Percentiles rank a stretch among this genome's conserved stretches.
Evolutionary conservation across 2,113 vertebrate species (phyloP).

Genomic region (Diglossa brunneiventris): DNA sequence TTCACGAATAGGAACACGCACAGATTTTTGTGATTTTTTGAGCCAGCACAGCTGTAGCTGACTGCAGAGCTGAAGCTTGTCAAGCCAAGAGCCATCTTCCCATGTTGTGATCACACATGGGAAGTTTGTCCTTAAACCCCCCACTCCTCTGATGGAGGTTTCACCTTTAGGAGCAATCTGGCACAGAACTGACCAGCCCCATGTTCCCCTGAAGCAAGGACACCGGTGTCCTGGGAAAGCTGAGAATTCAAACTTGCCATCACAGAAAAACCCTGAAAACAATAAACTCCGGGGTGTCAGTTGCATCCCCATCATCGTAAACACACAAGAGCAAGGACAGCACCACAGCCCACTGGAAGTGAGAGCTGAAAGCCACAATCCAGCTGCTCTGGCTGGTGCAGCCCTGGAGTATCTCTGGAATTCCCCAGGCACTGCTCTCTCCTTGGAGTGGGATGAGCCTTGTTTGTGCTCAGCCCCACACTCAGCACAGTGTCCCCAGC

Average conservation of each 20-base stretch:
- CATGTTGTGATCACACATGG: not conserved
- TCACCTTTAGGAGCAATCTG: not conserved
- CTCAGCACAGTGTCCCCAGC: not conserved
- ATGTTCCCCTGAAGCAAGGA: not conserved
- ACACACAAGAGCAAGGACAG: not conserved
- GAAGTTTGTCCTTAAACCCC: not conserved
- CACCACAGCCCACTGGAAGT: not conserved
- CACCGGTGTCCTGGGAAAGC: not conserved
- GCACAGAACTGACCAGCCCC: not conserved
- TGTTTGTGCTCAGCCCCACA: not conserved
- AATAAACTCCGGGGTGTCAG: not conserved
- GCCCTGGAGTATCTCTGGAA: not conserved
- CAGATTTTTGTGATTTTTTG: not conserved
- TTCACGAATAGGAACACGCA: not conserved
- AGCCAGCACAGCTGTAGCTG: not conserved
- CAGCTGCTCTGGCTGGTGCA: conserved; percentile 26
- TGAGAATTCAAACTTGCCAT: not conserved
- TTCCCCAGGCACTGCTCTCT: not conserved
- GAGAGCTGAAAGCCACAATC: not conserved
- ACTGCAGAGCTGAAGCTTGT: not conserved
- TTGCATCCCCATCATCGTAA: not conserved
- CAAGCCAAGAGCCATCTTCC: not conserved
- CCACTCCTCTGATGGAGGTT: not conserved
- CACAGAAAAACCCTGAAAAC: not conserved
- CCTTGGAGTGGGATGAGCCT: not conserved